Evolutionary conservation across 2,797 vertebrate genomes (phyloP), one percentile per base, ranked within the genome.

Genomic region (Enteromius anoplus): DNA sequence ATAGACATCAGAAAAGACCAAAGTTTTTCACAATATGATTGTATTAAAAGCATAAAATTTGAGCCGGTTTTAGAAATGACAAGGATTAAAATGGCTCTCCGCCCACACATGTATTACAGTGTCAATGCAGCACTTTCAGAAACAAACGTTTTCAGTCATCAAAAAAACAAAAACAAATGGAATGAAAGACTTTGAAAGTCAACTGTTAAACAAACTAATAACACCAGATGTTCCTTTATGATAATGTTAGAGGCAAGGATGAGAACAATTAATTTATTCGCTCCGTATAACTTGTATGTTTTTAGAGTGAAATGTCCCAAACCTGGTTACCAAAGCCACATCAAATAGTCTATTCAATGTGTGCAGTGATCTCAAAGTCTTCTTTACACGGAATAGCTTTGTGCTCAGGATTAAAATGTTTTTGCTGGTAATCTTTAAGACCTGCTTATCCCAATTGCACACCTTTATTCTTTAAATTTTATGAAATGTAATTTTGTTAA

Each of bases 31-130:
- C 75, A 45, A 29, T 62, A 60, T 77, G 75, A 62, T 62, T 77
- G 55, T 77, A 45, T 62, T 62, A 62, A 62, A 77, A 77, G 23
- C 37, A 47, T 21, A 9, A n/a, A 34, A 65, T 72, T 70, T 71
- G 51, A 70, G 17, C 23, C 51, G 32, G 78, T 58, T 60, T 80
- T 60, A 62, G 68, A 81, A 81, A 62, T 81, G 17, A 71, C 68
- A 62, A 2, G 19, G 15, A 60, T 70, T 47, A 11, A 80, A 45
- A 80, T 4, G 26, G 19, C 19, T 60, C 11, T 49, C 53, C 47
- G 19, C 68, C 79, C 19, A 72, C 79, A 47, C 26, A 47, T n/a
- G 8, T 62, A 34, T 72, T 81, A 81, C 79, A 81, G 79, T 71
- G 70, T 81, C 55, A 60, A 11, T 34, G 40, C 12, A 17, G 26